Conservation (phyloP, 2,113 vertebrate species). For the Meriones unguiculatus region DNA sequence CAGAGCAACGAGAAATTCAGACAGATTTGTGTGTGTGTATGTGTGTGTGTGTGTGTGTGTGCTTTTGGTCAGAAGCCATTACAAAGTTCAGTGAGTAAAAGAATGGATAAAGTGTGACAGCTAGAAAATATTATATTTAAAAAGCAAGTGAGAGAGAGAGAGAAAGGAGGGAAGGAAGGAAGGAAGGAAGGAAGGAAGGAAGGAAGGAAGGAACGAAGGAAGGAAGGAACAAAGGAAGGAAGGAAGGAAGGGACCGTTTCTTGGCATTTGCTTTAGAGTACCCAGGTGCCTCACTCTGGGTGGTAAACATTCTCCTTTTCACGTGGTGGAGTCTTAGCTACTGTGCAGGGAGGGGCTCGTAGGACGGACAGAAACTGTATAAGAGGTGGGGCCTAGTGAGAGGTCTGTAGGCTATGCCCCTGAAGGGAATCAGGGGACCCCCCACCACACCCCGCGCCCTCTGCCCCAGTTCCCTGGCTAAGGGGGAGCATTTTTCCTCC, state of each 20-base stretch:
- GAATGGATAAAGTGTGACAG: neutral
- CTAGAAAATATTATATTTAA: neutral
- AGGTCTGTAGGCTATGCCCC: neutral
- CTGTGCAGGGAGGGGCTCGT: neutral
- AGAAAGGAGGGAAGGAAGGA: neutral
- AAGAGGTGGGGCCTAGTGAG: neutral
- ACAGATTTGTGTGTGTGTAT: no score
- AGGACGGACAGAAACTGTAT: neutral
- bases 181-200: neutral
- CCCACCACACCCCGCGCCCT: neutral
- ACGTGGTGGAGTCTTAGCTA: neutral
- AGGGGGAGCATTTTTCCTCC: no score
- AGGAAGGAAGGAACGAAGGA: neutral
- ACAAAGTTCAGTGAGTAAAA: neutral
- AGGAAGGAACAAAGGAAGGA: neutral
- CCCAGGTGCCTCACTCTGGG: neutral
- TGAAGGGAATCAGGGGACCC: neutral
- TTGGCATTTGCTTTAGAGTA: neutral
- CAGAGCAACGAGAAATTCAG: neutral
- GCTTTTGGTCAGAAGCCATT: neutral
- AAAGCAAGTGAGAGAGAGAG: neutral
- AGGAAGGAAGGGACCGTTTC: neutral
- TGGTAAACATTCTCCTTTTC: no score
- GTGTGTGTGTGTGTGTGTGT: no score
- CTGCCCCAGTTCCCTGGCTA: neutral